phyloP scores from a whole-genome alignment of 1,140 invertebrate species.

The Trichonephila inaurata region DNA sequence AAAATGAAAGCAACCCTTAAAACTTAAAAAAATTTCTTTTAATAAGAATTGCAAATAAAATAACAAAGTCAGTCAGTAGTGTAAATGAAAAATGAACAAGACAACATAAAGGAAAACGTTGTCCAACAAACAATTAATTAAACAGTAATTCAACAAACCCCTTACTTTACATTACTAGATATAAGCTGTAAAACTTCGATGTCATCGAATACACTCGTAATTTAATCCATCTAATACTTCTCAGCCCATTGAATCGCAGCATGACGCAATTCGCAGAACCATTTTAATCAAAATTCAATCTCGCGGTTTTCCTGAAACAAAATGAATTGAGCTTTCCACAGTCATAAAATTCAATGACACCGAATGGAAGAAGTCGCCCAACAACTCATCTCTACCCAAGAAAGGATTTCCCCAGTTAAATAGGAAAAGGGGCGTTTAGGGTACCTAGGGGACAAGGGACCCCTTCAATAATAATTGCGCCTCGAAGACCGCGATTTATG shows the following conservation, averaged over 20 bases:
- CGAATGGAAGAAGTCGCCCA: background rate
- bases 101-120: too few relatives aligned
- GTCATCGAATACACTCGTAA: background rate
- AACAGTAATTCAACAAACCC: too few relatives aligned
- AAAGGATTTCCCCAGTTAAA: constrained; percentile 41
- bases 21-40: too few relatives aligned
- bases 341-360: constrained; percentile 65
- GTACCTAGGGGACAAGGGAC: constrained; percentile 44
- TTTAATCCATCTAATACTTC: background rate
- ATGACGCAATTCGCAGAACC: background rate
- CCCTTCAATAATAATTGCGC: constrained; percentile 61
- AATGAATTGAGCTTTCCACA: constrained; percentile 44
- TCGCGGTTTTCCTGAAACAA: background rate
- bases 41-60: too few relatives aligned
- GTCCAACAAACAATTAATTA: too few relatives aligned
- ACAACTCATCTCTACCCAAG: constrained; percentile 25
- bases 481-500: constrained; percentile 54
- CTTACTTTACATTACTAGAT: too few relatives aligned
- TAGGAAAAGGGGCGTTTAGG: constrained; percentile 55
- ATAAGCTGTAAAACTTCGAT: too few relatives aligned
- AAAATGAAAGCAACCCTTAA: too few relatives aligned
- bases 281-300: constrained; percentile 62
- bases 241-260: background rate
- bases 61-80: too few relatives aligned
- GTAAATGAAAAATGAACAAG: too few relatives aligned